Evolutionary conservation across 2,888 invertebrate species (phyloP).

Genomic region (Melieria crassipennis): DNA sequence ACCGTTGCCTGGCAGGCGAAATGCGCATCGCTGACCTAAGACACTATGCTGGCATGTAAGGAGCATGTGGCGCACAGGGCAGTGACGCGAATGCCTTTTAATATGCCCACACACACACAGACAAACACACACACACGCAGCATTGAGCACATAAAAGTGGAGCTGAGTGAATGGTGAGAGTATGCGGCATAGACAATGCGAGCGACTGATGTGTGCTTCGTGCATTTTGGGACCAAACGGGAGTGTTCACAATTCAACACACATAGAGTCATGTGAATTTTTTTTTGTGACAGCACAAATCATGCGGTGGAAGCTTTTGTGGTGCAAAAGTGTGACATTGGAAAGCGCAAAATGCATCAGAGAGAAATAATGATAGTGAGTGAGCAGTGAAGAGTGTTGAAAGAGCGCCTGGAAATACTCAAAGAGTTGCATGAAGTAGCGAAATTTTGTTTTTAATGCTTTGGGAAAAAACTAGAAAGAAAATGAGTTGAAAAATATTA

Average conservation of each 20-base stretch:
- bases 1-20: constrained; percentile 4
- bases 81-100: constrained; percentile 30
- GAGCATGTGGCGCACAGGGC: constrained; percentile 12
- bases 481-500: neutral
- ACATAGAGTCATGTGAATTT: neutral
- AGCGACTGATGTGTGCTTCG: neutral
- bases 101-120: neutral
- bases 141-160: neutral
- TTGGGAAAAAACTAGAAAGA: neutral
- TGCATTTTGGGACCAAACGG: neutral
- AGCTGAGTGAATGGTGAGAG: constrained; percentile 9
- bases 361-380: constrained; percentile 32
- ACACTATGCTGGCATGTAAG: constrained; percentile 45
- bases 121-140: neutral
- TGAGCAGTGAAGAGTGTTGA: neutral
- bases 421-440: constrained; percentile 17
- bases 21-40: constrained; percentile 55
- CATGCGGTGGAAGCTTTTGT: too few species aligned
- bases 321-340: constrained; percentile 50
- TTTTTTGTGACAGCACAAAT: constrained; percentile 5
- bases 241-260: neutral
- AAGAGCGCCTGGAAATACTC: neutral
- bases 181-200: neutral
- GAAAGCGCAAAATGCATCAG: constrained; percentile 36
- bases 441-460: neutral